phyloP scores from a whole-genome alignment of 2,113 vertebrate genomes.

The Hoplias malabaricus region DNA sequence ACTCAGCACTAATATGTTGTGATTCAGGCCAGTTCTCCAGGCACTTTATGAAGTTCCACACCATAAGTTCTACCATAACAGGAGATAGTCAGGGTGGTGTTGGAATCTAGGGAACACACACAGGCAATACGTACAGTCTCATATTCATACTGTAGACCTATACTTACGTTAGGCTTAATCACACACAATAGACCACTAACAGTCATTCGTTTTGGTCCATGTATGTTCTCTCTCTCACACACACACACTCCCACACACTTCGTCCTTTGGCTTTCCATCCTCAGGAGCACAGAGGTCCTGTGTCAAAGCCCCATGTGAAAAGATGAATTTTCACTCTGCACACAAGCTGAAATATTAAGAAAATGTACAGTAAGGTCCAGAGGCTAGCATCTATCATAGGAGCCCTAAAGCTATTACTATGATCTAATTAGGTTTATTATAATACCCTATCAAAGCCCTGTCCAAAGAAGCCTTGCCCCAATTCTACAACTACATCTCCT shows the following conservation, averaged over 20 bases:
- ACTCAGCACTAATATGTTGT: conserved; percentile 57
- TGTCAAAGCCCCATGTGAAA: conserved; percentile 44
- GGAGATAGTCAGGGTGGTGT: not conserved
- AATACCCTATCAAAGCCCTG: conserved; percentile 77
- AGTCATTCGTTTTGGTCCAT: not conserved
- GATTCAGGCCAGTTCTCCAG: conserved; percentile 52
- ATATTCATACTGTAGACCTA: not conserved
- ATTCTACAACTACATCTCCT: conserved; percentile 72
- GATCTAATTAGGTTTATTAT: conserved; percentile 82
- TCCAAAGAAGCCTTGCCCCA: conserved; percentile 75
- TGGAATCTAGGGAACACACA: conserved; percentile 11
- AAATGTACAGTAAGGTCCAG: conserved; percentile 56
- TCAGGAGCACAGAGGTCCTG: conserved; percentile 41
- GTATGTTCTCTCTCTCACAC: not conserved
- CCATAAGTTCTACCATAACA: not conserved
- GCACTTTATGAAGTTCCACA: conserved; percentile 20
- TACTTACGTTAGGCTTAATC: not conserved
- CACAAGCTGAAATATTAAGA: conserved; percentile 59
- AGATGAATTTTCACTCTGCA: conserved; percentile 53
- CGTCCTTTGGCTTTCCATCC: conserved; percentile 20
- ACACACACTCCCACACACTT: conserved; percentile 30
- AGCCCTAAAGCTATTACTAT: conserved; percentile 81
- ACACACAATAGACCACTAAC: not conserved
- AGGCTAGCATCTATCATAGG: conserved; percentile 77
- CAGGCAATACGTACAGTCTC: conserved; percentile 13